Percentiles rank a stretch among this genome's conserved stretches.
These are phyloP conservation scores for Cisticola juncidis DNA, from an alignment of 2,113 vertebrate species.

Conservation along the genomic window DNA sequence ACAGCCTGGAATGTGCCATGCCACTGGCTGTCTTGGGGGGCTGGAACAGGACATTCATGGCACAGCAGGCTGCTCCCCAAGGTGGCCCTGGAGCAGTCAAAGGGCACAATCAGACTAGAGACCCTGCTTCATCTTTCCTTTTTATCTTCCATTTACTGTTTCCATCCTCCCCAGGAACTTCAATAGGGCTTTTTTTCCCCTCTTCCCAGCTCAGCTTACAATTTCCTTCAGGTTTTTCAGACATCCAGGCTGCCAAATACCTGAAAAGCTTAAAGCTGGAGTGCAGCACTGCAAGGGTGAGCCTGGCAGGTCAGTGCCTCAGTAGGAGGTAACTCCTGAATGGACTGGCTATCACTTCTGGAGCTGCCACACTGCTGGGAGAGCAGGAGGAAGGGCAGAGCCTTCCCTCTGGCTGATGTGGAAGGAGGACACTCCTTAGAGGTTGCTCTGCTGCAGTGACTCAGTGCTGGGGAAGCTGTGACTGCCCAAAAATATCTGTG, in stretches of 20 bases:
- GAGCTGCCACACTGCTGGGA: background rate
- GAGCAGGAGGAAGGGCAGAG: background rate
- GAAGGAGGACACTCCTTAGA: background rate
- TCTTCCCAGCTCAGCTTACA: background rate
- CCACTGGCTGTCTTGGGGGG: background rate
- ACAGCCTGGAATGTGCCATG: background rate
- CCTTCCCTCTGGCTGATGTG: background rate
- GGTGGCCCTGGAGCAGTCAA: background rate
- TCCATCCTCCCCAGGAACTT: background rate
- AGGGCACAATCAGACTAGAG: background rate
- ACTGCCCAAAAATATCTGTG: background rate
- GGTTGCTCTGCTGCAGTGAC: background rate
- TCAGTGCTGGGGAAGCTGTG: background rate
- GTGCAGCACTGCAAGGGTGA: background rate
- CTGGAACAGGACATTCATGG: background rate
- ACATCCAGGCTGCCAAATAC: background rate
- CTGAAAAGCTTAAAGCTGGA: background rate
- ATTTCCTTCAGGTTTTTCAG: background rate
- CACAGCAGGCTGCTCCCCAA: background rate
- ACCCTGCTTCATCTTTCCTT: background rate
- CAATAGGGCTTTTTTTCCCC: background rate
- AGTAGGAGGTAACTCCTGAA: background rate
- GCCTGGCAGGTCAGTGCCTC: background rate
- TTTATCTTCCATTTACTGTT: background rate
- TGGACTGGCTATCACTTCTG: background rate